Conservation (phyloP, 2,797 vertebrate genomes). For the Semaprochilodus insignis region DNA sequence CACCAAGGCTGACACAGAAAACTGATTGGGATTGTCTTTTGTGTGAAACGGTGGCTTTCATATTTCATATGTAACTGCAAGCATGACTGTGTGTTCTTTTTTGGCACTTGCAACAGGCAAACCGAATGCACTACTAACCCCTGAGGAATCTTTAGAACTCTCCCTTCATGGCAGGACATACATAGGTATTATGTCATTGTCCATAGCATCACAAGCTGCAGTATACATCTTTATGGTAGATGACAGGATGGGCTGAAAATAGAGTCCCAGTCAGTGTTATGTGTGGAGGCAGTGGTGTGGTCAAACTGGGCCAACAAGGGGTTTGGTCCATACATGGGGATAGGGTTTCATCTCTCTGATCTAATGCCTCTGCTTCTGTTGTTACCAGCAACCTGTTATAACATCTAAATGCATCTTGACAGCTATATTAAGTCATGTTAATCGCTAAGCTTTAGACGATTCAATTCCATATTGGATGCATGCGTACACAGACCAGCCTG, state of each 20-base stretch:
- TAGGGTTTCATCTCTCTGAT: slow-evolving; percentile 27
- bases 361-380: slow-evolving; percentile 43
- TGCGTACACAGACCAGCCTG: not conserved
- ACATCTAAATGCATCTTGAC: slow-evolving; percentile 44
- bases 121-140: slow-evolving; percentile 64
- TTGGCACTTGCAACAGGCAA: slow-evolving; percentile 30
- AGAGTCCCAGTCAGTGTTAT: slow-evolving; percentile 60
- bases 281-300: slow-evolving; percentile 16
- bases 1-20: not conserved
- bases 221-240: slow-evolving; percentile 68
- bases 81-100: slow-evolving; percentile 38
- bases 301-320: slow-evolving; percentile 44
- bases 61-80: not conserved
- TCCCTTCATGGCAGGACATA: slow-evolving; percentile 56
- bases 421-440: slow-evolving; percentile 21
- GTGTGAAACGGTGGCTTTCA: not conserved
- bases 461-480: not conserved
- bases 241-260: slow-evolving; percentile 69
- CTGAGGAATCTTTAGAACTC: slow-evolving; percentile 61
- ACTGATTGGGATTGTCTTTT: not conserved
- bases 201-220: slow-evolving; percentile 52
- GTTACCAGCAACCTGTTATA: slow-evolving; percentile 47
- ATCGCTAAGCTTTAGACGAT: not conserved
- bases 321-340: slow-evolving; percentile 26
- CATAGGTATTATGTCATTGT: slow-evolving; percentile 71